Conservation (phyloP, 2,113 vertebrate genomes). For the Salvelinus alpinus region DNA sequence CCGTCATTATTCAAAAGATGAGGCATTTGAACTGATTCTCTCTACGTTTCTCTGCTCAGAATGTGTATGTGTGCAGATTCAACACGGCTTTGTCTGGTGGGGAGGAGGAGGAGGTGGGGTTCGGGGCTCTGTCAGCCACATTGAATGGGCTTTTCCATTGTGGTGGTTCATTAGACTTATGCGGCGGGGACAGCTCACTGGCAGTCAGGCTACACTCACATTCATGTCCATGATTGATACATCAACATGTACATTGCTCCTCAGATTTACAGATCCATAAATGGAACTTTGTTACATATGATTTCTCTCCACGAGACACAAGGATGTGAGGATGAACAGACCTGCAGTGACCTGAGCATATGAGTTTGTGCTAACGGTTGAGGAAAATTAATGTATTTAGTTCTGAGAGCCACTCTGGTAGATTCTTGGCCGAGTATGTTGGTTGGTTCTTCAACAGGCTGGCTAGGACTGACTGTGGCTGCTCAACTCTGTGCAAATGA, state of each 20-base stretch:
- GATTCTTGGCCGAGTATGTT: background rate
- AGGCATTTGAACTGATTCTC: constrained; percentile 33
- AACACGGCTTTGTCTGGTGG: constrained; percentile 66
- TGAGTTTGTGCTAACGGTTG: background rate
- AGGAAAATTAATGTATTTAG: background rate
- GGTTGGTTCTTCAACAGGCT: background rate
- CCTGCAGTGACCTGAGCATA: background rate
- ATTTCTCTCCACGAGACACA: background rate
- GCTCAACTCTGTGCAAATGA: background rate
- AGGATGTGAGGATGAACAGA: background rate
- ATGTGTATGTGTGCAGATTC: constrained; percentile 52
- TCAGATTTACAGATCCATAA: constrained; percentile 33
- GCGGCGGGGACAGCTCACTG: constrained; percentile 28
- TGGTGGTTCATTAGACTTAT: constrained; percentile 59
- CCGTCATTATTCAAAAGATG: background rate
- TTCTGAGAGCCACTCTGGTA: background rate
- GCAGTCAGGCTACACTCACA: too few relatives aligned
- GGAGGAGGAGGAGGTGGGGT: constrained; percentile 42
- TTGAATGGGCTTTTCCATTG: constrained; percentile 65
- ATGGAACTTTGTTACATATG: constrained; percentile 21
- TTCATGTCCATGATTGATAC: constrained; percentile 67
- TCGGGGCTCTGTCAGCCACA: constrained; percentile 55
- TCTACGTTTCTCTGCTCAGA: constrained; percentile 54
- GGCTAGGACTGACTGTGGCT: background rate
- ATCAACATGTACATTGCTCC: constrained; percentile 13